Evolutionary conservation across 2,888 invertebrate genomes (phyloP), one percentile per base, ranked within the genome.

Genomic region (Ischnus inquisitorius): DNA sequence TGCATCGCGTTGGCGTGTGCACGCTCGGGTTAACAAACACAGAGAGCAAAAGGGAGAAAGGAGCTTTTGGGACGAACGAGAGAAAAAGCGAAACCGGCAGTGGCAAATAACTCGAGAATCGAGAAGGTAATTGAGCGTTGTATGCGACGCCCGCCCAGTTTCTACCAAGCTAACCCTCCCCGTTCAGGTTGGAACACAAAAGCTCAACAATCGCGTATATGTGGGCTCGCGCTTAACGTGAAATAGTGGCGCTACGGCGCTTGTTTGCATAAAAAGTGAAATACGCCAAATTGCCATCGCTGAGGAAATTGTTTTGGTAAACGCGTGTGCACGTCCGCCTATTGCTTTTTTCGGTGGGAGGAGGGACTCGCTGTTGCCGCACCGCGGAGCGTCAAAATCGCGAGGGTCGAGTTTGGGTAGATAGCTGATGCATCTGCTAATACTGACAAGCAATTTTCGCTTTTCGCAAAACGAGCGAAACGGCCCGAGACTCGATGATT

Each of bases 291-390:
- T 87, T 85, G 84, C 87, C 86, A 85, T 83, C 79, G 86, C 83
- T 75, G 85, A 81, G 34, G 71, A 85, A 87, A 87, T 88, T 87
- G 89, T 88, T 88, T 87, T 83, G 82, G 81, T 74, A 79, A 86
- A 84, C 68, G 81, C 76, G 77, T 64, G 46, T 14, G 22, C 41
- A 16, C n/a, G 48, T 3, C 65, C 8, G 22, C 5, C 69, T 64
- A 34, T 75, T 76, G 76, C 39, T 39, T 76, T 46, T 65, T 34
- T 8, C n/a, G n/a, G n/a, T n/a, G n/a, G n/a, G n/a, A n/a, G 34
- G 34, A 8, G 34, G 6, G 65, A 72, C 25, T 84, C 74, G 83
- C 74, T 78, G 75, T 60, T 64, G 76, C 54, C 41, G 69, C 25
- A 51, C 48, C 28, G 28, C 19, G 22, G 3, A 54, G 22, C 54